These are phyloP conservation scores for Cyphomyrus plagiostoma DNA, from an alignment of 2,113 vertebrate species.

Conservation along the genomic window DNA sequence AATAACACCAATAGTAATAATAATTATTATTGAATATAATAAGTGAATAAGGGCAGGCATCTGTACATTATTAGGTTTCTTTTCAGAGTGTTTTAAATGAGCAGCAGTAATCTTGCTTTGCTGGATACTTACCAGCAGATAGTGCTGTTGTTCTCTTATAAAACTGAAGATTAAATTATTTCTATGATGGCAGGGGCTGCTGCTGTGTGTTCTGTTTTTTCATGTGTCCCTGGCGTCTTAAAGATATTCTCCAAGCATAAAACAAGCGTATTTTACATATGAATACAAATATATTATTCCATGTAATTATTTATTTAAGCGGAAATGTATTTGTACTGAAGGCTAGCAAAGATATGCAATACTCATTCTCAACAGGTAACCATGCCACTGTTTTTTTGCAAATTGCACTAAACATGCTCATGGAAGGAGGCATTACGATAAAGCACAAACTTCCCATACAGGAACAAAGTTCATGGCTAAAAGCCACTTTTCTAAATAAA, in stretches of 20 bases:
- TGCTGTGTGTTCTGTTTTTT: not conserved
- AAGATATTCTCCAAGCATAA: not conserved
- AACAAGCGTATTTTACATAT: not conserved
- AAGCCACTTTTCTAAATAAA: not conserved
- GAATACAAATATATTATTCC: not conserved
- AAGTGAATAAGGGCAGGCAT: not conserved
- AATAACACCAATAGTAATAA: not conserved
- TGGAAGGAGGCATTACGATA: not conserved
- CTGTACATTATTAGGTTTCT: not conserved
- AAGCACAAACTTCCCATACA: not conserved
- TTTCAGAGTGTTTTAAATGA: not conserved
- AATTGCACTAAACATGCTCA: not conserved
- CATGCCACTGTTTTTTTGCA: not conserved
- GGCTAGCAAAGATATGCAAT: not conserved
- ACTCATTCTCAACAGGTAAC: not conserved
- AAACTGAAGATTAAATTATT: not conserved
- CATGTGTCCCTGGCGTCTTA: not conserved
- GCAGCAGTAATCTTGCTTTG: not conserved
- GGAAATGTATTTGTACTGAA: not conserved
- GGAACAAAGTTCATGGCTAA: not conserved
- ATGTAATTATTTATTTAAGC: not conserved
- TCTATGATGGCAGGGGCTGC: not conserved
- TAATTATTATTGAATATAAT: not conserved
- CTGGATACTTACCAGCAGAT: constrained; percentile 7
- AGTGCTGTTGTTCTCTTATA: constrained; percentile 6